Percentiles rank a stretch among this genome's conserved stretches.
Evolutionary conservation across 2,113 vertebrate genomes (phyloP).

Genomic region (Cryptoleucopteryx plumbea): DNA sequence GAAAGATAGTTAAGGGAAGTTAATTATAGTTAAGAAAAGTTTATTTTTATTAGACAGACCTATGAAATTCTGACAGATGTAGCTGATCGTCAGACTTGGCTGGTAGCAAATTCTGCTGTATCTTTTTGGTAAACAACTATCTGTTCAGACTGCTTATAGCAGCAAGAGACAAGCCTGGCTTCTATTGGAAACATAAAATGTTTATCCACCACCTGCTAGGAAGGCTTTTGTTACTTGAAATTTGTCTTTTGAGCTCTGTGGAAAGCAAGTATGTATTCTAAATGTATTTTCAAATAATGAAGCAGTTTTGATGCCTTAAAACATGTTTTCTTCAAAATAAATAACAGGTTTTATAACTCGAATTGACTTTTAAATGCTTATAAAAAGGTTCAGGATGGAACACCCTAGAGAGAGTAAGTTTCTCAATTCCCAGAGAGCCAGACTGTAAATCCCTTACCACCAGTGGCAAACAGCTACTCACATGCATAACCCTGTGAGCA

Average conservation of each 20-base stretch:
- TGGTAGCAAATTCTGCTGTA: background rate
- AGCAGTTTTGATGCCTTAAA: slow-evolving; percentile 43
- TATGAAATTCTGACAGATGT: slow-evolving; percentile 12
- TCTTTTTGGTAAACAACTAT: slow-evolving; percentile 44
- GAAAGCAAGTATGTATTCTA: background rate
- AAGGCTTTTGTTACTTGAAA: slow-evolving; percentile 55
- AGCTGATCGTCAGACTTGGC: slow-evolving; percentile 1
- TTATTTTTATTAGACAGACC: slow-evolving; percentile 6
- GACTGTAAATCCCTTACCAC: background rate
- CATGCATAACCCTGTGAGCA: background rate
- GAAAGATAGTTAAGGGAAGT: background rate
- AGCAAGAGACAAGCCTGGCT: background rate
- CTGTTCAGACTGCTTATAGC: slow-evolving; percentile 25
- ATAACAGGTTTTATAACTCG: slow-evolving; percentile 51
- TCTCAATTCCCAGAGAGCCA: background rate
- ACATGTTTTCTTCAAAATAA: slow-evolving; percentile 50
- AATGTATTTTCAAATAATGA: slow-evolving; percentile 57
- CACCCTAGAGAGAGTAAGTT: slow-evolving; percentile 14
- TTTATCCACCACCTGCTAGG: slow-evolving; percentile 58
- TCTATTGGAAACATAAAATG: slow-evolving; percentile 45
- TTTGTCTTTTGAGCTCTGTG: slow-evolving; percentile 31
- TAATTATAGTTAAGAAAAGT: background rate
- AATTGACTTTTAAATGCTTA: slow-evolving; percentile 50
- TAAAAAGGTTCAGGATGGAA: slow-evolving; percentile 10
- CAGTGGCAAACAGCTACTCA: background rate